Conservation (phyloP, 35 echinoderm and acorn worm genomes). For the Ophioderma brevispina region DNA sequence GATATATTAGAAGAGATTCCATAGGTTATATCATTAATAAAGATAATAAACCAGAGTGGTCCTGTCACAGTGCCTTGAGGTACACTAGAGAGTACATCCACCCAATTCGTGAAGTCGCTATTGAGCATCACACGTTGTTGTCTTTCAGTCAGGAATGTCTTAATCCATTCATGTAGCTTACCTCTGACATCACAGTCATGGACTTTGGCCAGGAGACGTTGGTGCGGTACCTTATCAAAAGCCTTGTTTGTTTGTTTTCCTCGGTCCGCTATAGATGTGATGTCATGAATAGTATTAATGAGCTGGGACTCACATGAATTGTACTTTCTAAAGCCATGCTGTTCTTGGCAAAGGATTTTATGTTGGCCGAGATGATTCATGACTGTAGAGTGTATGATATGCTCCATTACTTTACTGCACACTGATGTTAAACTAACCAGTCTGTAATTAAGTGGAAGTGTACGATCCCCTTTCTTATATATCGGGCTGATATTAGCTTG, state of each 20-base stretch:
- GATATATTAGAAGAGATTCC: conserved; percentile 16
- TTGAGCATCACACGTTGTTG: not conserved
- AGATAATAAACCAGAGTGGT: not conserved
- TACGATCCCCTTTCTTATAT: not conserved
- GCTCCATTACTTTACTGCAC: not conserved
- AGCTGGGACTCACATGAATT: conserved; percentile 10
- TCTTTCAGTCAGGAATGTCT: conserved; percentile 3
- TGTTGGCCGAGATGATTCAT: not conserved
- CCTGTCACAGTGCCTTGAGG: conserved; percentile 27
- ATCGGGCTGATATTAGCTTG: not conserved
- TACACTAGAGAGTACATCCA: not conserved
- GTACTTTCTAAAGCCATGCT: conserved; percentile 6
- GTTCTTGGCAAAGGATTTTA: not conserved
- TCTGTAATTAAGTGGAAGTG: not conserved
- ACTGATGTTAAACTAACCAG: not conserved
- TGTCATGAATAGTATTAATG: not conserved
- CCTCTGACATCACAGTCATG: not conserved
- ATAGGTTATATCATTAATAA: conserved; percentile 9
- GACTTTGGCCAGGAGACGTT: not conserved
- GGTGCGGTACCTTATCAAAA: conserved; percentile 25
- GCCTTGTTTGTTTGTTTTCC: conserved; percentile 7
- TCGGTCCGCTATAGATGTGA: not conserved
- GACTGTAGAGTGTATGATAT: not conserved
- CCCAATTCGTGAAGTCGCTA: not conserved
- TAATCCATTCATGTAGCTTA: not conserved